Base-by-base conservation (phyloP, 1,140 invertebrate genomes). In the Anoplophora glabripennis region DNA sequence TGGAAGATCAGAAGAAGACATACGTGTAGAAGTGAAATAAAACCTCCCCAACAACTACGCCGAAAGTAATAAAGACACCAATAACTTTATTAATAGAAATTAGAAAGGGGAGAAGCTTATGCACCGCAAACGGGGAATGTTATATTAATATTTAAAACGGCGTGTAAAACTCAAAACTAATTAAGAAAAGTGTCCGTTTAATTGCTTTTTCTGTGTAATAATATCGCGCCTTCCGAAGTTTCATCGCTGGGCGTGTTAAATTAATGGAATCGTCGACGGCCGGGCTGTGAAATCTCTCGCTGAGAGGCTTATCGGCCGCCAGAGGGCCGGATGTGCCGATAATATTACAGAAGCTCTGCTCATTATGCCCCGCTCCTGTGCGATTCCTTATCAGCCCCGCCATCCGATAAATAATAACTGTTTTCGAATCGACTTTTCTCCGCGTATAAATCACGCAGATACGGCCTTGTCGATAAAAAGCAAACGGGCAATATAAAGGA, bases 161-260 rank as follows among this genome's bases (percentile, higher is more conserved):
- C 66, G 55, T 68, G 66, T 68, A 66, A 64, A 65, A 63, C 64
- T 61, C 48, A 53, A 67, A 69, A 69, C 67, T 69, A 69, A 69
- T 69, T 69, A 69, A 66, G 65, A 67, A 67, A 67, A 66, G 65
- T 67, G 67, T 69, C 65, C 65, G 47, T 66, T 69, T 69, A 69
- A 69, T 67, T 69, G 65, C 64, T 41, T 62, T 65, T 56, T 52
- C 52, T 42, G 51, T 60, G 67, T 63, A 62, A 67, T 48, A 56
- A 48, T 56, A 56, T 56, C 54, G 64, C 66, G 59, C 66, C 49
- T 54, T 62, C 47, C 57, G 51, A 55, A 45, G 53, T 61, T 56
- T 65, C 56, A 57, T 59, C 61, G 62, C 51, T 47, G 64, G 56
- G 21, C 63, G 59, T 59, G 61, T 67, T 62, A 64, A 69, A 69